phyloP scores from a whole-genome alignment of 1,140 invertebrate species.

The Solen grandis region DNA sequence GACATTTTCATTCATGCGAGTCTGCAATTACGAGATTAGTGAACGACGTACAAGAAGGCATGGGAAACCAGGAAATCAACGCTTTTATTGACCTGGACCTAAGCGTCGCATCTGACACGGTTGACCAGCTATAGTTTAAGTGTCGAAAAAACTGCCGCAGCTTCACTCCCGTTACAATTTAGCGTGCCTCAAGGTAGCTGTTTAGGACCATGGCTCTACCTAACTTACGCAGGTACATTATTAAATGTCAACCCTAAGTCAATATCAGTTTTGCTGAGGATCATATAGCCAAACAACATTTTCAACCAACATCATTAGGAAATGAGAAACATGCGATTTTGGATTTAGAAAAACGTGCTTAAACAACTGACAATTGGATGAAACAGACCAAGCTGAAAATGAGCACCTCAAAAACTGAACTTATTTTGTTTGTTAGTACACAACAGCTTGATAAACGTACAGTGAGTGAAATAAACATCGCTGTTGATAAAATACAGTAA shows the following conservation, averaged over 20 bases:
- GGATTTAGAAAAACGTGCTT: too few relatives aligned
- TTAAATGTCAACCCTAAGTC: background rate
- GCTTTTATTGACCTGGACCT: constrained; percentile 1
- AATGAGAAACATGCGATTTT: too few relatives aligned
- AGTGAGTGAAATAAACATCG: too few relatives aligned
- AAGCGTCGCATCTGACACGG: background rate
- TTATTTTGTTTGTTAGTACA: too few relatives aligned
- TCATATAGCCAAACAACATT: background rate
- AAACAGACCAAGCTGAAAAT: too few relatives aligned
- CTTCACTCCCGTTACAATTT: background rate
- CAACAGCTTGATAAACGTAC: too few relatives aligned
- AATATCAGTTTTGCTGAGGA: constrained; percentile 5
- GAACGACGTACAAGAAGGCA: constrained; percentile 16
- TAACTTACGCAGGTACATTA: background rate
- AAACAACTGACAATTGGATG: too few relatives aligned
- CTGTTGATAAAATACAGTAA: too few relatives aligned
- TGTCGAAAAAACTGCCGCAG: background rate
- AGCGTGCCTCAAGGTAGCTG: constrained; percentile 9
- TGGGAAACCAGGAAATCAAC: constrained; percentile 15
- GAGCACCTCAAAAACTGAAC: too few relatives aligned
- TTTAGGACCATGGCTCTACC: constrained; percentile 6
- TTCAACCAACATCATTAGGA: too few relatives aligned
- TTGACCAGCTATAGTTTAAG: constrained; percentile 7
- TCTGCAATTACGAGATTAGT: constrained; percentile 15
- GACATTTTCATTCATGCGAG: constrained; percentile 27